A percentile compares a stretch with the other conserved stretches of the same genome.
Conservation (phyloP, 2,113 vertebrate species). For the Piaya cayana region DNA sequence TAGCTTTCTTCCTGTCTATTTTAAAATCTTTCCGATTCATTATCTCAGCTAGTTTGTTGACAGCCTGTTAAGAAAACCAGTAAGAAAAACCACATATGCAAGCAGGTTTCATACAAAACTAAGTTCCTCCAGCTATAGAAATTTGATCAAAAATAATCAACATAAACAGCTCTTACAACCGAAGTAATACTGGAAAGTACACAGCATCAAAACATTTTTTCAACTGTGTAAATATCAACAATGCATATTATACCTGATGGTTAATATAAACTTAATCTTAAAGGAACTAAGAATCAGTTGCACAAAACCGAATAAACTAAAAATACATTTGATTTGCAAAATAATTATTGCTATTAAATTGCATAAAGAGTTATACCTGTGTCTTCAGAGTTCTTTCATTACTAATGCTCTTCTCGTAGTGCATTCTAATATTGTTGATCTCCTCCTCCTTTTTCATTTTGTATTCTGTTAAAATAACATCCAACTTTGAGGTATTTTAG, state of each 20-base stretch:
- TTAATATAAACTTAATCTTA: neutral
- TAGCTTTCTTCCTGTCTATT: slow-evolving; percentile 95
- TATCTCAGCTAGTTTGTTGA: slow-evolving; percentile 98
- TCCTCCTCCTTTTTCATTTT: slow-evolving; percentile 85
- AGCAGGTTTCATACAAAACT: neutral
- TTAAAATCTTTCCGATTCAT: slow-evolving; percentile 99
- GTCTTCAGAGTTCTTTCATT: slow-evolving; percentile 95
- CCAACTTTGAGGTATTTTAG: neutral
- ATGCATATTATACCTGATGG: neutral
- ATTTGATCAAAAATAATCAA: neutral
- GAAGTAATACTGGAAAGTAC: neutral
- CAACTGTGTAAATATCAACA: neutral
- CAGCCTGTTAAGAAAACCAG: slow-evolving; percentile 81
- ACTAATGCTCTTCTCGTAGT: slow-evolving; percentile 89
- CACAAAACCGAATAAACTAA: neutral
- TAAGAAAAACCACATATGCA: neutral
- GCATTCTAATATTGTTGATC: slow-evolving; percentile 81
- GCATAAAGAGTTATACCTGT: slow-evolving; percentile 79
- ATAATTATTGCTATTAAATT: neutral
- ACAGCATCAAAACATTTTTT: neutral
- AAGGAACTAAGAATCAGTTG: neutral
- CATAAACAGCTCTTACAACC: neutral
- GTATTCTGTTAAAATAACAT: slow-evolving; percentile 79
- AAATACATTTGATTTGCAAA: neutral
- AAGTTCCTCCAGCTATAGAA: neutral